A percentile compares a stretch with the other conserved stretches of the same genome.
Conservation (phyloP, 2,888 invertebrate genomes). For the Blomia tropicalis region DNA sequence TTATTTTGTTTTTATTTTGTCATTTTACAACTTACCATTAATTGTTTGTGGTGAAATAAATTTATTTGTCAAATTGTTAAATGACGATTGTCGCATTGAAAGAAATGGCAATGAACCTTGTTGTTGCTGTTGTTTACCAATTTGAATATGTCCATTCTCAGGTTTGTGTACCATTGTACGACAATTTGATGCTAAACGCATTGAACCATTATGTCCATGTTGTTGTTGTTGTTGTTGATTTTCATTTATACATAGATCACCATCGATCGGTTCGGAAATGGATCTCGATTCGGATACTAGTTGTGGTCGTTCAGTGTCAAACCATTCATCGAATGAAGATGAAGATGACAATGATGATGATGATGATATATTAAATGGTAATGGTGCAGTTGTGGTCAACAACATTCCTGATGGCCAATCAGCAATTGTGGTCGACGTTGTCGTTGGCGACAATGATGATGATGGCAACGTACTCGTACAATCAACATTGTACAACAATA, state of each 20-base stretch:
- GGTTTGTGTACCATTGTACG: conserved; percentile 1
- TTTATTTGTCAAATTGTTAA: background rate
- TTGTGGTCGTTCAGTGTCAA: background rate
- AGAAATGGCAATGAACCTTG: too few relatives aligned
- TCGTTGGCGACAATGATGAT: background rate
- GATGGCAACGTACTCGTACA: too few relatives aligned
- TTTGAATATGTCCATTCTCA: background rate
- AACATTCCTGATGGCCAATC: background rate
- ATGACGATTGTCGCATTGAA: background rate
- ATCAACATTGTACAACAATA: too few relatives aligned
- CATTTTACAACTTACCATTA: conserved; percentile 1
- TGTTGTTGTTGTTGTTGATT: background rate
- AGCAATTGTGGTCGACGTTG: background rate
- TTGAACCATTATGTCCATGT: background rate
- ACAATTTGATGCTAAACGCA: background rate
- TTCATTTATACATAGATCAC: background rate
- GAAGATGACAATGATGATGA: background rate
- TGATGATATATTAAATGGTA: background rate
- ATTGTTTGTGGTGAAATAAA: conserved; percentile 12
- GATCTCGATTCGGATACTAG: background rate
- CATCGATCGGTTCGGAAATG: background rate
- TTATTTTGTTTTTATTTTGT: background rate
- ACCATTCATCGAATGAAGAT: background rate
- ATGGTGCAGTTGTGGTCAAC: background rate
- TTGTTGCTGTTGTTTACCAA: background rate